Conservation (phyloP, 2,797 vertebrate species). For the Oryzias sinensis region DNA sequence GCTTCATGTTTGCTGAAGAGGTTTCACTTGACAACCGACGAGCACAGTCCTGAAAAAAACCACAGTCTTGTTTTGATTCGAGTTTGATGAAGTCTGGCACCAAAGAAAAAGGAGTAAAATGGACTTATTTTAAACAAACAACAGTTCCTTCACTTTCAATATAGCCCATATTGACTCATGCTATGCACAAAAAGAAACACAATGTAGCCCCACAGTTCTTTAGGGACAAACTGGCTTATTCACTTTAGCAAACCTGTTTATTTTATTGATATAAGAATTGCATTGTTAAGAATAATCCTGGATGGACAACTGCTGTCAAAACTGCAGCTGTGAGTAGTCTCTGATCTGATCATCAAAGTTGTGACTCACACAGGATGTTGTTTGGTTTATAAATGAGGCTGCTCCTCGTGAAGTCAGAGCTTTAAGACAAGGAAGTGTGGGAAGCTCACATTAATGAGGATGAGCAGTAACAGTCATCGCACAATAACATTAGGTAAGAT, state of each 20-base stretch:
- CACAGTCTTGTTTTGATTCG: constrained; percentile 18
- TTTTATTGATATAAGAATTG: constrained; percentile 14
- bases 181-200: neutral
- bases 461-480: constrained; percentile 29
- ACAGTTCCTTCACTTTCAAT: constrained; percentile 20
- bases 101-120: too few relatives aligned
- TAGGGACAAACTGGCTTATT: too few relatives aligned
- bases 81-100: constrained; percentile 12
- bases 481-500: constrained; percentile 16
- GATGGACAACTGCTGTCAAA: constrained; percentile 24
- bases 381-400: constrained; percentile 16
- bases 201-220: too few relatives aligned
- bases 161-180: neutral
- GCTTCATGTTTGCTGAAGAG: constrained; percentile 49
- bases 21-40: constrained; percentile 42
- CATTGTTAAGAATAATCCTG: constrained; percentile 14
- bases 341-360: constrained; percentile 25
- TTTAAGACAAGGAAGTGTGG: constrained; percentile 11
- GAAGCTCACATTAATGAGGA: constrained; percentile 18
- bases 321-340: constrained; percentile 1
- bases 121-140: too few relatives aligned
- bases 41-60: constrained; percentile 24
- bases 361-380: constrained; percentile 2
- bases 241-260: constrained; percentile 1
- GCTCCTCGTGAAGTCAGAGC: constrained; percentile 17